Base-by-base conservation (phyloP, 2,797 vertebrate genomes). In the Lates japonicus region DNA sequence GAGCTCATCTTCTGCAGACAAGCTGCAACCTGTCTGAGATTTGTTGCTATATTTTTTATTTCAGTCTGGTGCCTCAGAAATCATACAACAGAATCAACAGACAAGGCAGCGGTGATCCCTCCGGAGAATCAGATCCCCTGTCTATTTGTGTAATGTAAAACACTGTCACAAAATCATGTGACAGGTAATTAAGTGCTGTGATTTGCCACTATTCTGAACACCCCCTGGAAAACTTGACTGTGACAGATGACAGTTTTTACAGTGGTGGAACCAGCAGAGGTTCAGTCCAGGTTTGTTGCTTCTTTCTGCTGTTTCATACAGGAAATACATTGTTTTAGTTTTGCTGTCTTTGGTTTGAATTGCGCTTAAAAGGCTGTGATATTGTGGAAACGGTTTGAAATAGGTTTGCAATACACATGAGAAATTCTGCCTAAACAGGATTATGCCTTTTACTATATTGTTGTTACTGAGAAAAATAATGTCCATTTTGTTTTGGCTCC, bases 111-210 rank as follows among this genome's bases (percentile, higher is more conserved):
- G 55, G n/a, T n/a, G n/a, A 64, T 76, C 31, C 68, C 75, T 73
- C 1, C 49, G 71, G 71, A 72, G 60, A 79, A 63, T 86, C 55
- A 57, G 35, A 49, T 76, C 20, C 17, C n/a, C 29, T 41, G 49
- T 80, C 42, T 68, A 41, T 54, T 60, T 57, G 44, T 29, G 11
- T 63, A 48, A 49, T 0, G 35, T 31, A 69, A 81, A 74, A 70
- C 6, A 13, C 44, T n/a, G 64, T 62, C 58, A 63, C 48, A 74
- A 62, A 75, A 70, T 65, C 66, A 81, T 49, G 20, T 46, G 55
- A 55, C 75, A 48, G 58, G 77, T 85, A 78, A 88, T 87, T 67
- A 86, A 77, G 59, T 54, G 19, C n/a, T 61, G 22, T 59, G 42
- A 80, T 67, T 82, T 66, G 49, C 20, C 1, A 33, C 16, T 78